Conservation (phyloP, 2,888 invertebrate genomes). For the Villa cingulata region DNA sequence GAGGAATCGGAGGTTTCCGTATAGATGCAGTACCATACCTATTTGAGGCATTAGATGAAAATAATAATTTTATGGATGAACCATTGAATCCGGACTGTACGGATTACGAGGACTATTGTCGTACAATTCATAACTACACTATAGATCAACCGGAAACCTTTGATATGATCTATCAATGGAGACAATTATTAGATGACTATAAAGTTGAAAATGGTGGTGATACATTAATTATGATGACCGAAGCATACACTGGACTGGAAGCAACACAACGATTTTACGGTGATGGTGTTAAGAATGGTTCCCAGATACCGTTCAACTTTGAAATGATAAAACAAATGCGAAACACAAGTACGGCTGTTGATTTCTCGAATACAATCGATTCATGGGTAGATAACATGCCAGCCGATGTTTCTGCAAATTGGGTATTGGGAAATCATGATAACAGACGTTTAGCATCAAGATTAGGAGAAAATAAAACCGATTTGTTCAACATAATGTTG, state of each 20-base stretch:
- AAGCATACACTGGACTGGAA: conserved; percentile 40
- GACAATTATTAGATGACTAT: conserved; percentile 46
- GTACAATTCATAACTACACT: conserved; percentile 41
- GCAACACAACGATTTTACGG: conserved; percentile 44
- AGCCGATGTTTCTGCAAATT: conserved; percentile 37
- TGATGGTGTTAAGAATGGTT: conserved; percentile 33
- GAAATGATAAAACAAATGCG: conserved; percentile 41
- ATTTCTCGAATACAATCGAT: conserved; percentile 38
- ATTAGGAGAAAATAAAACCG: conserved; percentile 52
- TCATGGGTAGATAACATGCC: conserved; percentile 44
- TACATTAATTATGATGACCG: conserved; percentile 40
- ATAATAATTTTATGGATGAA: conserved; percentile 41
- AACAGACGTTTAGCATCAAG: conserved; percentile 53
- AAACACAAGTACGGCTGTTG: conserved; percentile 35
- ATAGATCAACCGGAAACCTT: conserved; percentile 40
- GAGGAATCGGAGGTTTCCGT: conserved; percentile 49
- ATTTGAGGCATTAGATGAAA: conserved; percentile 36
- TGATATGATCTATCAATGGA: conserved; percentile 34
- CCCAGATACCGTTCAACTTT: conserved; percentile 48
- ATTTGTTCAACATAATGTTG: conserved; percentile 68
- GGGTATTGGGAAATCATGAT: conserved; percentile 59
- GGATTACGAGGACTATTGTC: conserved; percentile 38
- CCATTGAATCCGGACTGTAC: conserved; percentile 35
- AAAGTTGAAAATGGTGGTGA: conserved; percentile 31
- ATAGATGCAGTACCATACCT: conserved; percentile 34